Conservation (phyloP, 1,140 invertebrate genomes). For the Brachionus rubens region DNA sequence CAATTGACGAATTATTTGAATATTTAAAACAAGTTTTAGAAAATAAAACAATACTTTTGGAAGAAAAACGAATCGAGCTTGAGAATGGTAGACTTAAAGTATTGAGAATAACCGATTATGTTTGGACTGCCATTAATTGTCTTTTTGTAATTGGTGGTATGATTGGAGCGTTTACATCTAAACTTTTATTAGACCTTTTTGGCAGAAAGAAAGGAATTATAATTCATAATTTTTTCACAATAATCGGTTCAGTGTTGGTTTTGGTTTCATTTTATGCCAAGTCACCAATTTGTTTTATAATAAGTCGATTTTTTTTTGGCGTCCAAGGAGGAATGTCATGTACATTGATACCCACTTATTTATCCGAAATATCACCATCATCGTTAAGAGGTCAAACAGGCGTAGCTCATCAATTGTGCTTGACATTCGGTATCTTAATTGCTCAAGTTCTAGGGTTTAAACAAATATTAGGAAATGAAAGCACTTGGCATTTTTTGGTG, state of each 20-base stretch:
- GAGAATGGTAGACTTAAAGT: neutral
- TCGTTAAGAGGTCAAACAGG: slow-evolving; percentile 76
- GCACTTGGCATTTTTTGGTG: slow-evolving; percentile 65
- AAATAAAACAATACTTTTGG: slow-evolving; percentile 17
- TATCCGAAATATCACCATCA: slow-evolving; percentile 78
- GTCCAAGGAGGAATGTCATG: slow-evolving; percentile 53
- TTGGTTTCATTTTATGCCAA: slow-evolving; percentile 49
- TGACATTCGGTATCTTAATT: slow-evolving; percentile 79
- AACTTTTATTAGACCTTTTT: slow-evolving; percentile 1
- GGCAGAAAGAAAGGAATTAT: slow-evolving; percentile 43
- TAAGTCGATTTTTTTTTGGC: slow-evolving; percentile 44
- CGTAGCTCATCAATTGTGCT: slow-evolving; percentile 79
- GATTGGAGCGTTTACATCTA: slow-evolving; percentile 37
- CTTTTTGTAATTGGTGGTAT: slow-evolving; percentile 43
- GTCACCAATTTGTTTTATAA: slow-evolving; percentile 2
- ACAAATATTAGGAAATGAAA: slow-evolving; percentile 61
- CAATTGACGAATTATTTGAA: neutral
- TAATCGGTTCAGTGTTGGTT: slow-evolving; percentile 48
- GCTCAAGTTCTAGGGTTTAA: slow-evolving; percentile 66
- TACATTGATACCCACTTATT: slow-evolving; percentile 78
- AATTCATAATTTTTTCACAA: slow-evolving; percentile 11
- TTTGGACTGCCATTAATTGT: neutral
- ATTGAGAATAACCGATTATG: neutral
- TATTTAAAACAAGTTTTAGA: neutral
- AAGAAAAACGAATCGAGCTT: neutral